phyloP scores from a whole-genome alignment of 2,113 vertebrate genomes.

The Uria lomvia region DNA sequence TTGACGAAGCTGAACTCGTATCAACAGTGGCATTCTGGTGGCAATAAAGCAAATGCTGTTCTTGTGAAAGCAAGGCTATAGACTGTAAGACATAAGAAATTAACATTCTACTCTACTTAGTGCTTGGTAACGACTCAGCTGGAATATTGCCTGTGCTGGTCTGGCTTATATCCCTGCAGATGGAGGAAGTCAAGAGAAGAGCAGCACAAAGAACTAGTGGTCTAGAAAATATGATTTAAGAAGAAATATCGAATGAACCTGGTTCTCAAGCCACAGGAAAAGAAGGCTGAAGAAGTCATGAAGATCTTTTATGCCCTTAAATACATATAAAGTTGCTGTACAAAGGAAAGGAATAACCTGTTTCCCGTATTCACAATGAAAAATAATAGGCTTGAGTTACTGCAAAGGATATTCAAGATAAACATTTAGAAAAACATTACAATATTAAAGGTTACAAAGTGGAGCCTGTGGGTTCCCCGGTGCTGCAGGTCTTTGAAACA shows the following conservation, averaged over 20 bases:
- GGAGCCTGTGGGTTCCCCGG: neutral
- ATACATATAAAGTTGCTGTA: neutral
- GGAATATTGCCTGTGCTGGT: neutral
- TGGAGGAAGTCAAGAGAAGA: neutral
- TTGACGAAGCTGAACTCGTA: neutral
- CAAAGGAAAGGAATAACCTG: neutral
- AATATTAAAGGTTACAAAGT: neutral
- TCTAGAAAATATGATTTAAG: neutral
- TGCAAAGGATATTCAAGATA: neutral
- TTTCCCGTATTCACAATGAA: neutral
- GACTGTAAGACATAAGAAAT: neutral
- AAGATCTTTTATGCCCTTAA: neutral
- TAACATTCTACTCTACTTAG: neutral
- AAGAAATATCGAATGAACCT: neutral
- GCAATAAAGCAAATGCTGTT: neutral
- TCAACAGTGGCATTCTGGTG: neutral
- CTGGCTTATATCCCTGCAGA: neutral
- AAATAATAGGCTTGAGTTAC: neutral
- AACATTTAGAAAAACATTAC: neutral
- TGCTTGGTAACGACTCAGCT: neutral
- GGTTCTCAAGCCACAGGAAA: neutral
- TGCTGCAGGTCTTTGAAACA: neutral
- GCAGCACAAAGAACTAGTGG: neutral
- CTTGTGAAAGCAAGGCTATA: neutral
- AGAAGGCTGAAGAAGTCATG: neutral